Conservation (phyloP, 2,888 invertebrate genomes). For the Apamea epomidion region DNA sequence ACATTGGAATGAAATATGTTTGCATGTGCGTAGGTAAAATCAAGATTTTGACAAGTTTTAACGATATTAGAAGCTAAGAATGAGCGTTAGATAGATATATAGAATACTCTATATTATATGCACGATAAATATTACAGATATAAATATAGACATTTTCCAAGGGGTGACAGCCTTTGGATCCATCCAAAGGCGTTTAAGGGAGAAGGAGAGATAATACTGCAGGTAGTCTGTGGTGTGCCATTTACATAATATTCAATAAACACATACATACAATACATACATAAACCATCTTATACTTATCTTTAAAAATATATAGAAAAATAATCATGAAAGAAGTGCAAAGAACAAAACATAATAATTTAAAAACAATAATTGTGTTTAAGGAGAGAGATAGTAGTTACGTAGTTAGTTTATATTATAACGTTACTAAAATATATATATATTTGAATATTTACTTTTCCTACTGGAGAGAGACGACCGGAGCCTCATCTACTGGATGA, state of each 20-base stretch:
- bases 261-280: too few relatives aligned
- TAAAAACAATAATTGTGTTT: too few relatives aligned
- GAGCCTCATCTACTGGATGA: constrained; percentile 26
- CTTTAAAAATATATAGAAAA: neutral
- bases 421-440: neutral
- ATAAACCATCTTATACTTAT: neutral
- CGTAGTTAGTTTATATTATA: neutral
- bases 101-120: neutral
- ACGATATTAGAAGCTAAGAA: too few relatives aligned
- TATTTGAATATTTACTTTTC: neutral
- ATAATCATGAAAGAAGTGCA: neutral
- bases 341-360: neutral
- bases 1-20: neutral
- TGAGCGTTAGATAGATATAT: neutral
- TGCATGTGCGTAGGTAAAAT: too few relatives aligned
- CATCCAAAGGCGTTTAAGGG: neutral
- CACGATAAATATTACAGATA: neutral
- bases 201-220: neutral
- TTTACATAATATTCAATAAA: neutral
- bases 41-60: neutral
- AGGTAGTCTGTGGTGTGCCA: too few relatives aligned
- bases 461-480: neutral
- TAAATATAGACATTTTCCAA: too few relatives aligned
- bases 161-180: neutral
- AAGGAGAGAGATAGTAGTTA: too few relatives aligned